These are phyloP conservation scores for Macaria liturata DNA, from an alignment of 2,888 invertebrate genomes.

Conservation along the genomic window DNA sequence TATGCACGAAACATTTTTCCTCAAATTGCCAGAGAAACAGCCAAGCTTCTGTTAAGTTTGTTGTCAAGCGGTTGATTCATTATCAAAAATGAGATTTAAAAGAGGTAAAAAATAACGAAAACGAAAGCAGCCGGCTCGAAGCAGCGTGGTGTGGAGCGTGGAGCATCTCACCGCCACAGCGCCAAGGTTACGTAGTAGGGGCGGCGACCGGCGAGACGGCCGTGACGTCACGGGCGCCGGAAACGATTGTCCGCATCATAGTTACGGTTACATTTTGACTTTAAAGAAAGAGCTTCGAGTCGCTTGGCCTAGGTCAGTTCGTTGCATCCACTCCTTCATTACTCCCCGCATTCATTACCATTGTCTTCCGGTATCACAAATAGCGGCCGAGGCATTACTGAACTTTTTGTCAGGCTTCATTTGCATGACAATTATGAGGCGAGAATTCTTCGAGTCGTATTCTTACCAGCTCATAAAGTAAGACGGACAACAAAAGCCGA, in stretches of 20 bases:
- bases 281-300: conserved; percentile 76
- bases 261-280: conserved; percentile 81
- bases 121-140: conserved; percentile 54
- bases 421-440: conserved; percentile 20
- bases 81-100: conserved; percentile 40
- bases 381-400: conserved; percentile 6
- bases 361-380: conserved; percentile 10
- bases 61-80: conserved; percentile 30
- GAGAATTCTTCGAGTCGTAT: conserved; percentile 17
- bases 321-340: conserved; percentile 34
- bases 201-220: conserved; percentile 75
- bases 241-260: conserved; percentile 78
- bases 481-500: conserved; percentile 41
- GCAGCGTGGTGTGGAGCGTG: conserved; percentile 30
- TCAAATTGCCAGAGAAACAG: conserved; percentile 11
- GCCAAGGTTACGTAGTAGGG: conserved; percentile 75
- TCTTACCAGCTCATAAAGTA: conserved; percentile 29
- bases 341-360: conserved; percentile 5
- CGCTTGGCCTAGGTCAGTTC: conserved; percentile 76
- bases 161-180: conserved; percentile 48
- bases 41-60: conserved; percentile 29
- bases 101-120: conserved; percentile 64
- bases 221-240: conserved; percentile 82
- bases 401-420: conserved; percentile 14
- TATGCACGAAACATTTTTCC: conserved; percentile 8